Percentiles rank a stretch among this genome's conserved stretches.
Evolutionary conservation across 2,888 invertebrate genomes (phyloP).

Genomic region (Limulus polyphemus): DNA sequence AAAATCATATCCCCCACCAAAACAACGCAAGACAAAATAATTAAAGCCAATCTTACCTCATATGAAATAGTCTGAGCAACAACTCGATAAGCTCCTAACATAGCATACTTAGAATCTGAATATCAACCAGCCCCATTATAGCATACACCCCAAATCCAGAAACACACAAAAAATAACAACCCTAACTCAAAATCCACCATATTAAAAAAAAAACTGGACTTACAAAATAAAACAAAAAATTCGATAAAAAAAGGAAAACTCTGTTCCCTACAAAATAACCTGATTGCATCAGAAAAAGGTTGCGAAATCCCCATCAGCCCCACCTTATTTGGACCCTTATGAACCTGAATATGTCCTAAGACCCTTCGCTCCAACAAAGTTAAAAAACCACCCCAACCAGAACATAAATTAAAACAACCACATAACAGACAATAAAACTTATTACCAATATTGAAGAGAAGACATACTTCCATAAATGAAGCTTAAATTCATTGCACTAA

Average conservation of each 20-base stretch:
- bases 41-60: constrained; percentile 56
- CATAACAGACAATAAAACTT: constrained; percentile 32
- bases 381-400: constrained; percentile 56
- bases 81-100: constrained; percentile 53
- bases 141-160: constrained; percentile 52
- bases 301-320: constrained; percentile 50
- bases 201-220: constrained; percentile 34
- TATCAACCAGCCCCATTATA: constrained; percentile 52
- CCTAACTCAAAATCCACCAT: constrained; percentile 47
- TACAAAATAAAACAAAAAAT: too few relatives aligned
- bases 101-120: constrained; percentile 58
- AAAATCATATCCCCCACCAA: constrained; percentile 47
- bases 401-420: constrained; percentile 45
- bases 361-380: constrained; percentile 58
- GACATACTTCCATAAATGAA: too few relatives aligned
- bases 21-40: constrained; percentile 49
- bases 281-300: constrained; percentile 59
- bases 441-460: too few relatives aligned
- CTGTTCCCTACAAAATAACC: constrained; percentile 48
- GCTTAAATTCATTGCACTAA: too few relatives aligned
- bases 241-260: too few relatives aligned
- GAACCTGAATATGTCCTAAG: constrained; percentile 58
- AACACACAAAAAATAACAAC: constrained; percentile 52
- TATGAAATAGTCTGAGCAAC: constrained; percentile 64
- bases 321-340: constrained; percentile 60